Evolutionary conservation across 2,888 invertebrate species (phyloP), one percentile per base, ranked within the genome.

Genomic region (Acleris laterana): DNA sequence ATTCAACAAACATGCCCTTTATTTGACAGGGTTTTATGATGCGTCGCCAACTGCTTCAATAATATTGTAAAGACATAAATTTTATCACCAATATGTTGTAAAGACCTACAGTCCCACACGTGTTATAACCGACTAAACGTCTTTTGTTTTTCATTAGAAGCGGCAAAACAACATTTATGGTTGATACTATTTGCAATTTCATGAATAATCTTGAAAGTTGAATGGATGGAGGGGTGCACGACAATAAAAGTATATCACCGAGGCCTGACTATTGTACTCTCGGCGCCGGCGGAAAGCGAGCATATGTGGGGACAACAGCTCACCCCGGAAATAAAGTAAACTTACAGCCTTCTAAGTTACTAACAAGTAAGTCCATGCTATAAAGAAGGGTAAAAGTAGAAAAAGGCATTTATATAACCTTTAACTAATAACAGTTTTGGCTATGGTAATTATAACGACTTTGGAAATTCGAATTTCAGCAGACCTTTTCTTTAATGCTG

Each of bases 161-260:
- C 46, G 28, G 51, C 28, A 38, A 51, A 60, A 13, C 20, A 13
- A 69, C 70, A 73, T 70, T 76, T 72, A 72, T 76, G 69, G 66
- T 50, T 72, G 73, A 71, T 72, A 77, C 66, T 75, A 32, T 81
- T 80, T 72, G 80, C 77, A 74, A 81, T 77, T 78, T 81, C 73
- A 77, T 80, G 81, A 84, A 84, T 85, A 85, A 87, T 88, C 80
- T 82, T 76, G 76, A 77, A 80, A 77, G 74, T 69, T 74, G 80
- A 81, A 81, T 78, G 75, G 84, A 85, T 32, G 32, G 32, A 32
- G 32, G 91, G 92, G 90, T 89, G 90, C 85, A 90, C 87, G 85
- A 91, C 88, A 92, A 91, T 92, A 91, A 92, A 92, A 89, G 87
- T 92, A 92, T 91, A 92, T 92, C 91, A 91, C 88, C 78, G 84